Percentiles rank a stretch among this genome's conserved stretches.
Evolutionary conservation across 30 jellyfish, hydroid and myxozoan species (phyloP).

Genomic region (Aurelia sp.): DNA sequence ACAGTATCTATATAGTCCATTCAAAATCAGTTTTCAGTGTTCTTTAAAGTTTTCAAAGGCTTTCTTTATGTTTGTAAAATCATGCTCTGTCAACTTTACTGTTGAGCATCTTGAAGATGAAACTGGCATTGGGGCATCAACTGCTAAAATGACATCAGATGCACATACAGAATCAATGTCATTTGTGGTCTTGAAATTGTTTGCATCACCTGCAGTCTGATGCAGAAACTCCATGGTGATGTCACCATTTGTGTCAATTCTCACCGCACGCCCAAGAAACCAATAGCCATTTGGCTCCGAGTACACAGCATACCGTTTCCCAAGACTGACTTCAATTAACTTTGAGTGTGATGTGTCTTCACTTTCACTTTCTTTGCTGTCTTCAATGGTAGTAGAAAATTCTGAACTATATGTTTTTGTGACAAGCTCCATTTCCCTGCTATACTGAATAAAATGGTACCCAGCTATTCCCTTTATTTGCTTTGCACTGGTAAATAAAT

Average conservation of each 20-base stretch:
- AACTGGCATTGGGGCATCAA: conserved; percentile 40
- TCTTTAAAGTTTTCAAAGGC: conserved; percentile 8
- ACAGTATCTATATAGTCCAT: not conserved
- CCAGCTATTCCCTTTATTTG: conserved; percentile 36
- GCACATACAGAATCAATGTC: conserved; percentile 31
- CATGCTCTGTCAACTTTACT: conserved; percentile 64
- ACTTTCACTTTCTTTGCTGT: conserved; percentile 7
- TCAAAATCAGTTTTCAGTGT: conserved; percentile 1
- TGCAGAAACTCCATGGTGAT: conserved; percentile 5
- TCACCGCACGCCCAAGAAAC: no score
- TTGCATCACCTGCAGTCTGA: conserved; percentile 27
- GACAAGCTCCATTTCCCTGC: conserved; percentile 24
- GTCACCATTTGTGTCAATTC: not conserved
- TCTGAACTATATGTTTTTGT: conserved; percentile 8
- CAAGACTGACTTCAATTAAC: not conserved
- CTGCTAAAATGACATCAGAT: conserved; percentile 31
- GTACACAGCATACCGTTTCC: conserved; percentile 32
- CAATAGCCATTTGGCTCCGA: not conserved
- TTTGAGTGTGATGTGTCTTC: not conserved
- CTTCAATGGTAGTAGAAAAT: not conserved
- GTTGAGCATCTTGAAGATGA: conserved; percentile 65
- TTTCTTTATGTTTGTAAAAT: conserved; percentile 25
- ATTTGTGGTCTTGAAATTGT: conserved; percentile 31
- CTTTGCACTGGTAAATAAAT: conserved; percentile 10
- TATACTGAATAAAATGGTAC: conserved; percentile 12